A percentile compares a stretch with the other conserved stretches of the same genome.
Evolutionary conservation across 2,113 vertebrate species (phyloP).

Genomic region (Ceyx cyanopectus): DNA sequence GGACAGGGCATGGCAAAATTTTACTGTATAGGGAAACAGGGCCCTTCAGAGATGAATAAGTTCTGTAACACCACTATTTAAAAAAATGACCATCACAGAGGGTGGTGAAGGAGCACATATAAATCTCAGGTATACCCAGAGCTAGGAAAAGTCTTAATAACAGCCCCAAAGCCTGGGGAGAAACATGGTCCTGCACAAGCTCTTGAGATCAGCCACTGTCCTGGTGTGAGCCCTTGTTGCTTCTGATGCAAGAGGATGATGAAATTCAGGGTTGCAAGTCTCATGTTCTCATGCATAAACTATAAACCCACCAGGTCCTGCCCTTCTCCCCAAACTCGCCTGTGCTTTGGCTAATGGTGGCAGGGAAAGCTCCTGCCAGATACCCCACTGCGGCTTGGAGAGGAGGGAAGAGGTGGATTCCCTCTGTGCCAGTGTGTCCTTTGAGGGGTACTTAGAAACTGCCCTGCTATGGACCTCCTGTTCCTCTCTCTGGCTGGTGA

Average conservation of each 20-base stretch:
- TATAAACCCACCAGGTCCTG: background rate
- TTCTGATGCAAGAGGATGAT: background rate
- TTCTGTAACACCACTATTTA: background rate
- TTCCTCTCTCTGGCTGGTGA: background rate
- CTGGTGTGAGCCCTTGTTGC: background rate
- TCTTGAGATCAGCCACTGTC: background rate
- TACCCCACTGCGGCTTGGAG: background rate
- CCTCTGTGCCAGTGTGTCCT: rapidly evolving
- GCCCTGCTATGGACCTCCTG: rapidly evolving
- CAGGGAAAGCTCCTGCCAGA: background rate
- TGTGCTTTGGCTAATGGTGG: rapidly evolving
- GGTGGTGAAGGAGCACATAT: background rate
- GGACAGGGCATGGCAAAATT: rapidly evolving
- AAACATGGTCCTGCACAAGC: background rate
- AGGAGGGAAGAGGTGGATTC: background rate
- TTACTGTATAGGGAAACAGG: background rate
- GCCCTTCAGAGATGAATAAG: background rate
- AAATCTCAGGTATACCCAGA: background rate
- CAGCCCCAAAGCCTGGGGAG: background rate
- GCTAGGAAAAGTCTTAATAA: background rate
- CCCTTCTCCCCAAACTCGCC: background rate
- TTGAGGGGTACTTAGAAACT: background rate
- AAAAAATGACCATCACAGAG: background rate
- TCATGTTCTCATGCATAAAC: rapidly evolving
- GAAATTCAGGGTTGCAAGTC: background rate